A percentile compares a stretch with the other conserved stretches of the same genome.
Conservation (phyloP, 53 echinoderm and acorn worm genomes). For the Paracentrotus lividus region DNA sequence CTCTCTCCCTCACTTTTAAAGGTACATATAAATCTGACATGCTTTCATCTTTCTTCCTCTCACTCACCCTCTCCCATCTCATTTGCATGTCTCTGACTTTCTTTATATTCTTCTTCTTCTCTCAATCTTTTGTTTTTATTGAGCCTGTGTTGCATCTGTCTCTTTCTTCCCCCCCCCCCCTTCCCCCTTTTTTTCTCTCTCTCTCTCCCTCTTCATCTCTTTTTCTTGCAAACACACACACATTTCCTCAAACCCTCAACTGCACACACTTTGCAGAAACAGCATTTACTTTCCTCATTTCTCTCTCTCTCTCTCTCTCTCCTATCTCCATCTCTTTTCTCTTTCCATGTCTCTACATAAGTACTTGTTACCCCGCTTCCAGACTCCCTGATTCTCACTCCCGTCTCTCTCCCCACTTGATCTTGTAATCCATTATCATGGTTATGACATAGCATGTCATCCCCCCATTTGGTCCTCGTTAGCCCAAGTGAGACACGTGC, state of each 20-base stretch:
- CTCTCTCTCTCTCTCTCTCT: neutral
- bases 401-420: neutral
- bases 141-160: neutral
- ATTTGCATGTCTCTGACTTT: neutral
- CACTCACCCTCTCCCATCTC: neutral
- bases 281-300: too few relatives aligned
- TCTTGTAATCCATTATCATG: neutral
- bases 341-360: neutral
- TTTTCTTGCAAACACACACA: neutral
- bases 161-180: neutral
- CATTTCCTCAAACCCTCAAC: neutral
- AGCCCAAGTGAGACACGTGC: neutral
- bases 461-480: constrained; percentile 17
- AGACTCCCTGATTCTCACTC: neutral
- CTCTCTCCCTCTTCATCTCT: neutral
- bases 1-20: neutral
- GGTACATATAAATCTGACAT: too few relatives aligned
- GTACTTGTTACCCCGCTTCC: neutral
- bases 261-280: too few relatives aligned
- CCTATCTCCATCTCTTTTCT: neutral
- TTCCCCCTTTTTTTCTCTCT: neutral
- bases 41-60: neutral
- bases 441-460: neutral
- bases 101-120: too few relatives aligned
- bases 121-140: neutral